Conservation (phyloP, 2,113 vertebrate genomes). For the Corvus moneduloides region DNA sequence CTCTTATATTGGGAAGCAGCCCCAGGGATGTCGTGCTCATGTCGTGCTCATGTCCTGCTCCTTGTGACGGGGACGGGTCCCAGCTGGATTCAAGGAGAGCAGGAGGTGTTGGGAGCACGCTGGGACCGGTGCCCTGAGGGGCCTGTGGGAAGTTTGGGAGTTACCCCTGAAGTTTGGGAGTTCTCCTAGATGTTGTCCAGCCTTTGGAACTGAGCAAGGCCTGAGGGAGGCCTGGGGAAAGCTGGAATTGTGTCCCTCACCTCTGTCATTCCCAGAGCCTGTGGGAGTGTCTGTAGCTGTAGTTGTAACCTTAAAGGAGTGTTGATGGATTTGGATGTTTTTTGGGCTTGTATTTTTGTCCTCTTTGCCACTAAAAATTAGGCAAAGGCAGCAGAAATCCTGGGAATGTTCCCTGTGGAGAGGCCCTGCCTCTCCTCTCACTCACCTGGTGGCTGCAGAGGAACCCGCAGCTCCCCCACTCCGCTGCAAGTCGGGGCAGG, state of each 20-base stretch:
- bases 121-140: neutral
- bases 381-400: neutral
- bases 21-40: neutral
- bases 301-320: neutral
- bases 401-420: neutral
- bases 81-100: neutral
- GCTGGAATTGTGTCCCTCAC: neutral
- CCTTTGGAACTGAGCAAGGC: neutral
- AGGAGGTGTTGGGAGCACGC: neutral
- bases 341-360: neutral
- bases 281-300: neutral
- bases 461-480: neutral
- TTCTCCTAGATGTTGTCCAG: neutral
- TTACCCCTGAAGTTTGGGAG: neutral
- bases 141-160: neutral
- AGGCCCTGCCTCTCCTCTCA: neutral
- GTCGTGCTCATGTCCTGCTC: neutral
- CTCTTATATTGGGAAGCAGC: neutral
- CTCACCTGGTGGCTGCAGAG: neutral
- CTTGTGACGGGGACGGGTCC: neutral
- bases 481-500: neutral
- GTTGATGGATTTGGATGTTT: neutral
- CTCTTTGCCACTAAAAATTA: rapidly evolving
- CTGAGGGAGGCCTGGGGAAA: neutral
- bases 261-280: neutral